phyloP scores from a whole-genome alignment of 2,888 invertebrate species.

The Ochropleura leucogaster region DNA sequence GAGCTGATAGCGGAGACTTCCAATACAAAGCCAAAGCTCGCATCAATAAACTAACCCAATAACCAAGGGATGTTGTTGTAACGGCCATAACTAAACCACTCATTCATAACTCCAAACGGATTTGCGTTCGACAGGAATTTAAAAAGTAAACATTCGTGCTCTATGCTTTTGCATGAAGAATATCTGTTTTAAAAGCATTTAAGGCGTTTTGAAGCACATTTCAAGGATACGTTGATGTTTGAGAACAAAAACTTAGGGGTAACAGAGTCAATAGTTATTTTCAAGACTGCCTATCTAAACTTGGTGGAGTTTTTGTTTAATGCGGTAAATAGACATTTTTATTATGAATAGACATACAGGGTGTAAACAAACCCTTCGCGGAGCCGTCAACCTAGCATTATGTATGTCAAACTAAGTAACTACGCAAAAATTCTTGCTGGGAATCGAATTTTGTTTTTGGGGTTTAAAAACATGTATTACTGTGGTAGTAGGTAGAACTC shows the following conservation, averaged over 20 bases:
- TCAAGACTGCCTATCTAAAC: conserved; percentile 3
- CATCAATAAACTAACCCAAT: conserved; percentile 79
- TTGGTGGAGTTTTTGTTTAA: conserved; percentile 5
- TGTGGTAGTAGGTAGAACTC: no score
- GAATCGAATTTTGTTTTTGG: no score
- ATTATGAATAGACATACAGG: background rate
- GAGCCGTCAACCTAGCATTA: no score
- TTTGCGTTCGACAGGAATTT: conserved; percentile 70
- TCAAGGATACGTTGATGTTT: conserved; percentile 5
- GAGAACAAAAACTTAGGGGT: conserved; percentile 16
- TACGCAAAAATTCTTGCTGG: no score
- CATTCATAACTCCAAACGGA: conserved; percentile 77
- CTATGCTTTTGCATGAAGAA: conserved; percentile 59
- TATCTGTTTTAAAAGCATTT: conserved; percentile 49
- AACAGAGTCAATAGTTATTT: conserved; percentile 33
- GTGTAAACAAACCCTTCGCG: no score
- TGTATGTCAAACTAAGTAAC: no score
- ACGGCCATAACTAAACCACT: conserved; percentile 61
- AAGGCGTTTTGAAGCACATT: conserved; percentile 27
- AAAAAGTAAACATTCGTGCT: conserved; percentile 70
- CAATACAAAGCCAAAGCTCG: conserved; percentile 69
- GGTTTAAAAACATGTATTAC: no score
- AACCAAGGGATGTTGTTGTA: conserved; percentile 73
- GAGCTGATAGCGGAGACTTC: conserved; percentile 66
- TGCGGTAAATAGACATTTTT: background rate